Evolutionary conservation across 2,888 invertebrate species (phyloP), one percentile per base, ranked within the genome.

Genomic region (Cetonia aurata): DNA sequence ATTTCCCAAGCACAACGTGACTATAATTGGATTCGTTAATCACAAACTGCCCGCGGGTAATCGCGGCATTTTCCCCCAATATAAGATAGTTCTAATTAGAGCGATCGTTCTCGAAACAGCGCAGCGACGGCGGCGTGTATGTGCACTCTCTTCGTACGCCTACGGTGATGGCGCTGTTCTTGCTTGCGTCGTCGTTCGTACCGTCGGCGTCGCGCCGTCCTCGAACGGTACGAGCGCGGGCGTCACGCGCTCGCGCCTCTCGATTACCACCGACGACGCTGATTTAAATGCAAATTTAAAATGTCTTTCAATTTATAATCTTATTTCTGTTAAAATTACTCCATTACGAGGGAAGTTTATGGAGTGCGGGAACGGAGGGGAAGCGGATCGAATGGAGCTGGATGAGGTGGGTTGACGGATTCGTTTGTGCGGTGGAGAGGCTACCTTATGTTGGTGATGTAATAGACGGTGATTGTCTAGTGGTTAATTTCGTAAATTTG

Each of bases 1-100:
- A 84, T 83, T 84, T 83, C 81, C 83, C 80, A 78, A 75, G 79
- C 79, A 83, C 82, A 83, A 83, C 83, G 82, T 81, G 83, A 82
- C 84, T 84, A 84, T 84, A 86, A 84, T 84, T 84, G 83, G 83
- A 82, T 84, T 84, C 81, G 83, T 84, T 83, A 83, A 83, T 83
- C 83, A 82, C 80, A 83, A 83, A 83, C 79, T 81, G 83, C 83
- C 83, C 81, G 82, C 80, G 83, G 83, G 80, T 83, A 82, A 83
- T 82, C 82, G 83, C 81, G 79, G 77, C 72, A 71, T 75, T 75
- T 74, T 74, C 74, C 75, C 72, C 67, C 73, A 73, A 72, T 74
- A 76, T 74, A 76, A 77, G 77, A 77, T 76, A 76, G 71, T 71
- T 71, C 75, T 76, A 77, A 77, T 77, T 77, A 76, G 75, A 73